Evolutionary conservation across 1,140 invertebrate species (phyloP), one percentile per base, ranked within the genome.

Genomic region (Hypothenemus hampei): DNA sequence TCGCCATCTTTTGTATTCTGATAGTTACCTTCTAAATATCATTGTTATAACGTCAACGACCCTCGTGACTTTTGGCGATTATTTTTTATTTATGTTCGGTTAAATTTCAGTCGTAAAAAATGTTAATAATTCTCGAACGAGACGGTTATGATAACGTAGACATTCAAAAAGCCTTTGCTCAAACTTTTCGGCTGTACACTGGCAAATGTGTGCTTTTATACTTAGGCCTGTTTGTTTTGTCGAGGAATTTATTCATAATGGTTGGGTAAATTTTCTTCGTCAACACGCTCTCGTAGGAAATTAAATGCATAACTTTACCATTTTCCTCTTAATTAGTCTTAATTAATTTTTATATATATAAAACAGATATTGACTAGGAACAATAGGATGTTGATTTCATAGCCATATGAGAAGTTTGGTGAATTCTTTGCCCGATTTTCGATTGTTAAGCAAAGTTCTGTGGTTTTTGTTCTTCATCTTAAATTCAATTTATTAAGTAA

Each of bases 211-310:
- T 53, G 50, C 26, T 15, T 53, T 53, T 53, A 13, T 43, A 13
- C 50, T 53, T 44, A 44, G 29, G 39, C 36, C 20, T 53, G 50
- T 53, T 53, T 53, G 36, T 53, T 53, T 35, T 53, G 50, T 44
- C 50, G 26, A 10, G 26, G 29, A 53, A 44, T 53, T 44, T 53
- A 53, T 53, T 53, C 43, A 36, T 53, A 44, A 53, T 15, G 24
- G 11, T 37, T 7, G 16, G 7, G 2, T 15, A 37, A 37, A 8
- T 37, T 3, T 37, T 16, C 26, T 29, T 29, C n/a, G 26, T 29
- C n/a, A n/a, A n/a, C n/a, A n/a, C n/a, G 26, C n/a, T n/a, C n/a
- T 29, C 6, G 26, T 7, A n/a, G 6, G 26, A 6, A 7, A n/a
- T 29, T 29, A 29, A 29, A 29, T 29, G 6, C n/a, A n/a, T 29